These are phyloP conservation scores for Coptotermes formosanus DNA, from an alignment of 1,140 invertebrate species.

Conservation along the genomic window DNA sequence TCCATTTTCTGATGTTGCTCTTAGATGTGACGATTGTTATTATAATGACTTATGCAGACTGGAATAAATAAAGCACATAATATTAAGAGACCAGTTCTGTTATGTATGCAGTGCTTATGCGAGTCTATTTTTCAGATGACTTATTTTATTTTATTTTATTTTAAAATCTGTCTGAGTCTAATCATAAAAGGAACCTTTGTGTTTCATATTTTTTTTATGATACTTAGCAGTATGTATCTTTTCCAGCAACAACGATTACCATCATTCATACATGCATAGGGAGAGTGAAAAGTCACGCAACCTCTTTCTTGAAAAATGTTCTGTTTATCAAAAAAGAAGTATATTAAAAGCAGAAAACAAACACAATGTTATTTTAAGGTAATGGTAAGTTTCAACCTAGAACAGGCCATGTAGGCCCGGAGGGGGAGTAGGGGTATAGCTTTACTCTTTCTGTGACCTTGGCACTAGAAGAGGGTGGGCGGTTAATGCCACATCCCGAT, in stretches of 20 bases:
- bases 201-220: background rate
- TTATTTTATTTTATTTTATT: background rate
- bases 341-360: no score
- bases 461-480: no score
- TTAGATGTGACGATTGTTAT: slow-evolving; percentile 4
- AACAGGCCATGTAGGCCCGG: no score
- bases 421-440: no score
- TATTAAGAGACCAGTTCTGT: background rate
- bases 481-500: no score
- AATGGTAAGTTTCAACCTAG: no score
- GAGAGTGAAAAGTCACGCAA: no score
- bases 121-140: background rate
- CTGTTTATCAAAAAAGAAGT: no score
- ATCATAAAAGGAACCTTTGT: background rate
- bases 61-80: background rate
- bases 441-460: no score
- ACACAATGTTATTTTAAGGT: no score
- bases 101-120: background rate
- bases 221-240: background rate
- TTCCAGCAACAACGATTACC: background rate
- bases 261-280: background rate
- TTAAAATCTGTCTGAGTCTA: background rate
- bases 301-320: no score
- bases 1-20: background rate
- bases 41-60: slow-evolving; percentile 9